These are phyloP conservation scores for Lethenteron reissneri DNA, from an alignment of 2,113 vertebrate species.

Conservation along the genomic window DNA sequence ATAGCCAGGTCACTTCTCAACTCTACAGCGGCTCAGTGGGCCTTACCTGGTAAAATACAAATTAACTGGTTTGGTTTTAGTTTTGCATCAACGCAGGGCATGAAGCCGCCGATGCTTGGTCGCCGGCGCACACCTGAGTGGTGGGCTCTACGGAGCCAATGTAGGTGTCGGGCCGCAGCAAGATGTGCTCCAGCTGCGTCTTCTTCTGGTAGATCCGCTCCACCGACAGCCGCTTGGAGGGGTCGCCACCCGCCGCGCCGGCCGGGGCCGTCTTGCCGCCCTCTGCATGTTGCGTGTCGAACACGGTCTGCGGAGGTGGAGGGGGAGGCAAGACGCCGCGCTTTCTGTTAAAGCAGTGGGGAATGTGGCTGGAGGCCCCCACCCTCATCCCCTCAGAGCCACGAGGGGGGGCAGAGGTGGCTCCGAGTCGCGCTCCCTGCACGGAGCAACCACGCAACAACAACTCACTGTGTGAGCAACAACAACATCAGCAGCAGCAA, in stretches of 20 bases:
- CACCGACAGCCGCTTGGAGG: constrained; percentile 39
- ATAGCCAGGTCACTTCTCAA: too few relatives aligned
- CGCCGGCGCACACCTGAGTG: constrained; percentile 38
- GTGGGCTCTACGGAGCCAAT: constrained; percentile 81
- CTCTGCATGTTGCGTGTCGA: constrained; percentile 32
- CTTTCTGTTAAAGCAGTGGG: not conserved
- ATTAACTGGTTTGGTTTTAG: too few relatives aligned
- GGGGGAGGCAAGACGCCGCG: not conserved
- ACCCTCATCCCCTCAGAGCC: not conserved
- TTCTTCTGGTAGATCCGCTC: constrained; percentile 98
- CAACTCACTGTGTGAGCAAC: too few relatives aligned
- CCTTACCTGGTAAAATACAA: too few relatives aligned
- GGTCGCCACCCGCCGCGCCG: constrained; percentile 21
- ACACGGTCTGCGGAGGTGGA: constrained; percentile 19
- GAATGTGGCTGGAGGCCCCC: not conserved
- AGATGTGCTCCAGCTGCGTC: constrained; percentile 85
- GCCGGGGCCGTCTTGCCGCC: constrained; percentile 28
- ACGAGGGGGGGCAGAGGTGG: not conserved
- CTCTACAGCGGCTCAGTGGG: too few relatives aligned
- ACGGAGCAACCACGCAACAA: too few relatives aligned
- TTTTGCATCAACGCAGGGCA: not conserved
- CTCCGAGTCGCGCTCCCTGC: not conserved
- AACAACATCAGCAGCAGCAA: too few relatives aligned
- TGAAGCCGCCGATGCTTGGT: not conserved
- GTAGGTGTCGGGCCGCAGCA: constrained; percentile 90